Evolutionary conservation across 2,888 invertebrate genomes (phyloP).

Genomic region (Sarcophaga caerulescens): DNA sequence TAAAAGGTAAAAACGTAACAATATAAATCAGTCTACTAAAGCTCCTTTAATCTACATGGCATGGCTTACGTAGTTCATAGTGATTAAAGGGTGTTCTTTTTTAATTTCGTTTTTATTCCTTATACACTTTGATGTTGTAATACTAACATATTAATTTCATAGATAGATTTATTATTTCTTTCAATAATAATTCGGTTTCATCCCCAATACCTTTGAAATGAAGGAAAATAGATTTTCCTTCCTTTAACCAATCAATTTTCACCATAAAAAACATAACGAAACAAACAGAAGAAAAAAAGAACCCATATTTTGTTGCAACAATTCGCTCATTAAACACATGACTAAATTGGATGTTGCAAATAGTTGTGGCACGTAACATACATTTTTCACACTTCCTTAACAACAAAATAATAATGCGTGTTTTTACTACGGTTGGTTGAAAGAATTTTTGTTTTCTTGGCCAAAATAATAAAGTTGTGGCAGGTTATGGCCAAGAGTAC

Average conservation of each 20-base stretch:
- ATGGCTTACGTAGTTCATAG: too few relatives aligned
- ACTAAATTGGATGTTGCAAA: constrained; percentile 41
- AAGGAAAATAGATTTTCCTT: neutral
- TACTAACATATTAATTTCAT: too few relatives aligned
- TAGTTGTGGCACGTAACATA: constrained; percentile 59
- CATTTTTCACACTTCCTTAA: constrained; percentile 67
- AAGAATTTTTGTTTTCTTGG: constrained; percentile 19
- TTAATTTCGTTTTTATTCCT: too few relatives aligned
- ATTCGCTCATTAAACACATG: constrained; percentile 51
- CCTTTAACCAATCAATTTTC: constrained; percentile 39
- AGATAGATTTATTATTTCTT: too few relatives aligned
- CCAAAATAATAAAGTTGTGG: constrained; percentile 41
- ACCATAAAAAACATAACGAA: too few relatives aligned
- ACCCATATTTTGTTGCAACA: neutral
- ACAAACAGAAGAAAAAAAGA: neutral
- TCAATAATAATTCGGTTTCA: too few relatives aligned
- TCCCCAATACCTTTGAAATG: neutral
- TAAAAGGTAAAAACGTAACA: too few relatives aligned
- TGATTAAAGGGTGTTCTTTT: too few relatives aligned
- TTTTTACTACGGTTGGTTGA: neutral
- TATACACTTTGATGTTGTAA: too few relatives aligned
- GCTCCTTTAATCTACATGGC: too few relatives aligned
- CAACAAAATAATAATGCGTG: constrained; percentile 61
- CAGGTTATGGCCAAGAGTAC: neutral
- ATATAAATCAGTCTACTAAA: too few relatives aligned